These are phyloP conservation scores for Ectropis crepuscularia DNA, from an alignment of 2,888 invertebrate species.

Conservation along the genomic window DNA sequence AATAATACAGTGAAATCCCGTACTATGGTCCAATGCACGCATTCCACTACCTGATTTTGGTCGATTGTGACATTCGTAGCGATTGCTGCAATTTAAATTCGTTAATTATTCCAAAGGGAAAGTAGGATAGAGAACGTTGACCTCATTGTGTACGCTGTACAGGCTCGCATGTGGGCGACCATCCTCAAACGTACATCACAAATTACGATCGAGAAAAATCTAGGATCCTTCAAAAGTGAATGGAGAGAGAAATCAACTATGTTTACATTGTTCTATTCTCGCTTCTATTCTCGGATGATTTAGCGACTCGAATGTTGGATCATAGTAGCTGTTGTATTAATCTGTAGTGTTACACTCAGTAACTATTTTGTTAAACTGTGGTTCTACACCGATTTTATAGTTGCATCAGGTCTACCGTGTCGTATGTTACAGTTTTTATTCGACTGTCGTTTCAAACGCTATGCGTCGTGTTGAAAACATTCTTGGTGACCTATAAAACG, in stretches of 20 bases:
- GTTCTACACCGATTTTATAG: conserved; percentile 30
- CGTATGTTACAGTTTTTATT: conserved; percentile 33
- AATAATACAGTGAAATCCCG: background rate
- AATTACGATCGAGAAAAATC: conserved; percentile 25
- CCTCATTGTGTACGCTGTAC: conserved; percentile 53
- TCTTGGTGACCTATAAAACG: conserved; percentile 27
- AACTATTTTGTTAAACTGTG: background rate
- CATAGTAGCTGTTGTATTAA: conserved; percentile 1
- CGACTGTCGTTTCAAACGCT: conserved; percentile 14
- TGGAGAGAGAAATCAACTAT: conserved; percentile 47
- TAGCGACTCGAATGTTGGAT: conserved; percentile 38
- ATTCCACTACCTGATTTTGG: conserved; percentile 1
- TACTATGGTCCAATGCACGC: background rate
- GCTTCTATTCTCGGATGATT: conserved; percentile 57
- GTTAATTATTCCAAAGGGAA: conserved; percentile 59
- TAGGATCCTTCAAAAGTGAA: conserved; percentile 46
- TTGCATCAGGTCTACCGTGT: conserved; percentile 21
- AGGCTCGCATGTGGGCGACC: conserved; percentile 40
- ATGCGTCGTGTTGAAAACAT: conserved; percentile 11
- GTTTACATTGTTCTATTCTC: conserved; percentile 45
- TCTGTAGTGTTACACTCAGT: background rate
- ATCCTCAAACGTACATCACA: conserved; percentile 17
- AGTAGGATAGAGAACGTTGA: conserved; percentile 69
- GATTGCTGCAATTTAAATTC: conserved; percentile 46
- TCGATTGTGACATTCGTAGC: conserved; percentile 22